Percentiles rank a stretch among this genome's conserved stretches.
Evolutionary conservation across 2,113 vertebrate genomes (phyloP).

Genomic region (Boleophthalmus pectinirostris): DNA sequence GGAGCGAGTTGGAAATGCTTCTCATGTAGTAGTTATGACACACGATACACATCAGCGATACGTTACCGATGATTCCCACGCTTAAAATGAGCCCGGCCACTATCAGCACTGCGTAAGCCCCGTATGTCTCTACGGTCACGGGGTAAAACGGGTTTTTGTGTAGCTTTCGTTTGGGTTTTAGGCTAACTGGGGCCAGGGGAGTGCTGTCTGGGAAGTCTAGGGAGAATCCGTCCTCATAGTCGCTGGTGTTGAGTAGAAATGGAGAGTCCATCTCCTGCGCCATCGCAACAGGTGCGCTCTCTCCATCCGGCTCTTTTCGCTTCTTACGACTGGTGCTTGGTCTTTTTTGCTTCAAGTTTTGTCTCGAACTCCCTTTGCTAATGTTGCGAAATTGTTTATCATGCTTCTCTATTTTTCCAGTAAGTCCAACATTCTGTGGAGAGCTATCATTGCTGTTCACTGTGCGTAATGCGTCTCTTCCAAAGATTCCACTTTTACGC

Average conservation of each 20-base stretch:
- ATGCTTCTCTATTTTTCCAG: not conserved
- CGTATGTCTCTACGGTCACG: conserved; percentile 83
- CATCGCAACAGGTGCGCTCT: conserved; percentile 60
- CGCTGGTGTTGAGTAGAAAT: conserved; percentile 36
- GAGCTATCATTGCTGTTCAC: not conserved
- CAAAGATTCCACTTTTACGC: conserved; percentile 29
- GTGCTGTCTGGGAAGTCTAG: conserved; percentile 56
- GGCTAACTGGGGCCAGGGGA: conserved; percentile 55
- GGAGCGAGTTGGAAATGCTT: conserved; percentile 95
- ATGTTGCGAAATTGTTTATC: not conserved
- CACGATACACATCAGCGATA: conserved; percentile 96
- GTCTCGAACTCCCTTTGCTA: conserved; percentile 20
- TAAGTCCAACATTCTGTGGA: not conserved
- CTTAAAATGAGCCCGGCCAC: conserved; percentile 86
- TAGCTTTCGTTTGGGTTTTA: conserved; percentile 59
- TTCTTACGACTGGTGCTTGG: conserved; percentile 23
- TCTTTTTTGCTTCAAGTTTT: not conserved
- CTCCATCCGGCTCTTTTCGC: conserved; percentile 16
- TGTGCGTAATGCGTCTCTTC: conserved; percentile 17
- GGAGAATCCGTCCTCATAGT: conserved; percentile 53
- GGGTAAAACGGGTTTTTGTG: conserved; percentile 93
- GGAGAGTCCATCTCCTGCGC: conserved; percentile 79
- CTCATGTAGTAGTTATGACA: conserved; percentile 98
- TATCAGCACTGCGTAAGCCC: conserved; percentile 86
- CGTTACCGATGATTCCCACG: conserved; percentile 91